Percentiles rank a stretch among this genome's conserved stretches.
Conservation (phyloP, 2,797 vertebrate species). For the Gobionotothen gibberifrons region DNA sequence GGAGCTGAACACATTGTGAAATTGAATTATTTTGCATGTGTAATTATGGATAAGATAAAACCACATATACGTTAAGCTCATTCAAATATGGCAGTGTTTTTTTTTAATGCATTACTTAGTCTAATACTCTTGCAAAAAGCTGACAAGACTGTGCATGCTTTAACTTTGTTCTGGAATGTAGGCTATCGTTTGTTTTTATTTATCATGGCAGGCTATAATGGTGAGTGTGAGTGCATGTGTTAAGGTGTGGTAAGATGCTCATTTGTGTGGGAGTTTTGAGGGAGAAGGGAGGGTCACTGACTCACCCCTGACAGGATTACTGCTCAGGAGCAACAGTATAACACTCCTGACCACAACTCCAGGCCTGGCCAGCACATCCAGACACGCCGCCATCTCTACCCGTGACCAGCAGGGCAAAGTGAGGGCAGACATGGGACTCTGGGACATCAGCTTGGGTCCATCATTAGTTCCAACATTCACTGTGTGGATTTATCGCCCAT, state of each 20-base stretch:
- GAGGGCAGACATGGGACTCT: constrained; percentile 44
- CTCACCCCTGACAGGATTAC: constrained; percentile 82
- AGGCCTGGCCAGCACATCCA: constrained; percentile 59
- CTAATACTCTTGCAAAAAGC: constrained; percentile 15
- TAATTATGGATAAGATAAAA: constrained; percentile 6
- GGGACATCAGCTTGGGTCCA: constrained; percentile 72
- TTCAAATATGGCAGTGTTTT: neutral
- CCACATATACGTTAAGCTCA: neutral
- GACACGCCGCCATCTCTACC: constrained; percentile 69
- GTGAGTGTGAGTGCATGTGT: constrained; percentile 24
- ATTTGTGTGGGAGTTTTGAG: constrained; percentile 52
- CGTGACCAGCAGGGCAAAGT: constrained; percentile 56
- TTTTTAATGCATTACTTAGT: constrained; percentile 2
- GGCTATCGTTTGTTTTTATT: neutral
- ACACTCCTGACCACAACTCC: constrained; percentile 68
- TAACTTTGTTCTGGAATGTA: constrained; percentile 32
- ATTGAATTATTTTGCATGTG: neutral
- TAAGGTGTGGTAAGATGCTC: constrained; percentile 47
- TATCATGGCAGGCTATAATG: constrained; percentile 29
- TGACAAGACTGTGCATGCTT: constrained; percentile 49
- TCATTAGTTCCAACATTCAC: constrained; percentile 41
- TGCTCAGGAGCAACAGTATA: constrained; percentile 76
- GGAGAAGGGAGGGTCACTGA: constrained; percentile 59
- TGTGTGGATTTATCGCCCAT: constrained; percentile 17
- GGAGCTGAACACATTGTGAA: neutral